Base-by-base conservation (phyloP, 2,113 vertebrate species). In the Megatriorchis doriae region DNA sequence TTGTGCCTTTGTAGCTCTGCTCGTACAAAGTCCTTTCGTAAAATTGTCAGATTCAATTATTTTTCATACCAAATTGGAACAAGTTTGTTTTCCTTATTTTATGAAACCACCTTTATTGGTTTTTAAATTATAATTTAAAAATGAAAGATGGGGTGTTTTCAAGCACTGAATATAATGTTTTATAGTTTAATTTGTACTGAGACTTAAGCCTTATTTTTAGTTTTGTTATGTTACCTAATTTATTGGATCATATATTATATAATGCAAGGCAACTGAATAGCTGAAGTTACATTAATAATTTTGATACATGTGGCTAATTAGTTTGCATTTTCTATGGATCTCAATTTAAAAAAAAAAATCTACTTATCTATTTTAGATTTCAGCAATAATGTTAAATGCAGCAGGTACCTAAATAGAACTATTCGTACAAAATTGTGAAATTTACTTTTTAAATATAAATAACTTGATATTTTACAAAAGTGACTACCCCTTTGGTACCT, bases 231-330 rank as follows among this genome's bases (percentile, higher is more conserved):
- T 90, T 94, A 74, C 48, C 78, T 96, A 87, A 98, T 97, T 98
- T 98, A 98, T 98, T 96, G 81, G 93, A 94, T 97, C 83, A 2
- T 97, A 92, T 97, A 97, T 95, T 96, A 96, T 90, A 86, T 79
- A 97, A 91, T 81, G 75, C 53, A 67, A 95, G 47, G 77, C 79
- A 95, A 93, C 74, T 62, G 95, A 97, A 92, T 95, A 96, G 95
- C 92, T 96, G 93, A 90, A 90, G 67, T 96, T 96, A 88, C 68
- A 91, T 97, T 90, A 95, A 95, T 97, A 98, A 96, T 97, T 97
- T 97, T 98, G 97, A 98, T 97, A 86, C 92, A 98, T 96, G 88
- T 87, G 66, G 81, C 83, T 98, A 97, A 98, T 98, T 98, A 97
- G 81, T 95, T 96, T 96, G 85, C 89, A 82, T 97, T 97, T 98